Evolutionary conservation across 2,113 vertebrate species (phyloP), one percentile per base, ranked within the genome.

Genomic region (Cardinalis cardinalis): DNA sequence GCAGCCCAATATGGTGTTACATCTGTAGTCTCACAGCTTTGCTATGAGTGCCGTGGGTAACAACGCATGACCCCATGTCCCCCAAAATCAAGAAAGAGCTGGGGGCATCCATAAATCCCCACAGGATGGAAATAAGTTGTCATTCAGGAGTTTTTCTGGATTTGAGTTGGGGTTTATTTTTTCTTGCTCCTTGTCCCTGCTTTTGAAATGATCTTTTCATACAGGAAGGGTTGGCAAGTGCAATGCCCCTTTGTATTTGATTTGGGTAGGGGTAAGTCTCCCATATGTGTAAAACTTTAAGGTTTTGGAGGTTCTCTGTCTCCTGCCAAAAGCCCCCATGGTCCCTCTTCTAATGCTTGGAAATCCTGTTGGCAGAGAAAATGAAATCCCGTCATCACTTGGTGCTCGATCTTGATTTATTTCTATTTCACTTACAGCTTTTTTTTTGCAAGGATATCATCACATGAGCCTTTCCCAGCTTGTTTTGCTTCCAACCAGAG

Each of bases 101-200:
- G 19, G 6, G 5, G 9, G 34, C 0, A 1, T 23, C 41, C 7
- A 36, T 31, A 25, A 34, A 60, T 40, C 24, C 3, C 52, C 2
- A 3, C 8, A 31, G 60, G 20, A 31, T 43, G 31, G 43, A 87
- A 84, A 44, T 11, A 26, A 68, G 5, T 68, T 40, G 31, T 61
- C 18, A 15, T 16, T 29, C 15, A 26, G 56, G 12, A 64, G 6
- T 78, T 77, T 34, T 68, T 9, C 18, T 64, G 58, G 43, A 41
- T 71, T 84, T 81, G 20, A 90, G 1, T 32, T 25, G 12, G 15
- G 21, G 2, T 80, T 88, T 52, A 4, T 0, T 59, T 48, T 51
- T 83, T 38, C 59, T 31, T 44, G 38, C 19, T 32, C 6, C 15
- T 60, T 0, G 0, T 43, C 12, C 18, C 13, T 52, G 18, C 16